Conservation (phyloP, 2,797 vertebrate species). For the Falco naumanni region DNA sequence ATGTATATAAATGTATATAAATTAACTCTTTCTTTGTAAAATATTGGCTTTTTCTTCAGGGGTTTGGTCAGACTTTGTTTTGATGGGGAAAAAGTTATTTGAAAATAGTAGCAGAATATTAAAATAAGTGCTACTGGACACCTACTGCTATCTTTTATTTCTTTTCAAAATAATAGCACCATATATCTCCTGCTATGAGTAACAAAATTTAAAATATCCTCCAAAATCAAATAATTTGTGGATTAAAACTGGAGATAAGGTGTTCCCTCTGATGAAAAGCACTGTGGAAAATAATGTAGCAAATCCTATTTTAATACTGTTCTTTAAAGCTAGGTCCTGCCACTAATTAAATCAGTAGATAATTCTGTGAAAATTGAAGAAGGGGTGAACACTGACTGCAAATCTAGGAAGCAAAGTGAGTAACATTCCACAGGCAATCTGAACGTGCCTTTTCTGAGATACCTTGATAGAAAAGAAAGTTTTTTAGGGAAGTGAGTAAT, state of each 20-base stretch:
- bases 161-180: not conserved
- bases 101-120: not conserved
- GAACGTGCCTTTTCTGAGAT: not conserved
- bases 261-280: not conserved
- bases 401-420: not conserved
- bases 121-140: not conserved
- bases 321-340: not conserved
- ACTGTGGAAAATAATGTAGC: not conserved
- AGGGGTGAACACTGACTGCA: not conserved
- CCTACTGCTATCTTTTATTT: constrained; percentile 16
- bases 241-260: not conserved
- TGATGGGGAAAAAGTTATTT: not conserved
- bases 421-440: not conserved
- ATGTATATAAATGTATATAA: not conserved
- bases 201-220: not conserved
- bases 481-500: not conserved
- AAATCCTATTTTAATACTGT: not conserved
- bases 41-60: not conserved
- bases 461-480: not conserved
- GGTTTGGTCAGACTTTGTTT: not conserved
- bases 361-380: constrained; percentile 3
- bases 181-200: not conserved
- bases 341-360: constrained; percentile 11
- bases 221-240: not conserved
- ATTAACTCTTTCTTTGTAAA: not conserved